Conservation (phyloP, 2,113 vertebrate genomes). For the Pelmatolapia mariae region DNA sequence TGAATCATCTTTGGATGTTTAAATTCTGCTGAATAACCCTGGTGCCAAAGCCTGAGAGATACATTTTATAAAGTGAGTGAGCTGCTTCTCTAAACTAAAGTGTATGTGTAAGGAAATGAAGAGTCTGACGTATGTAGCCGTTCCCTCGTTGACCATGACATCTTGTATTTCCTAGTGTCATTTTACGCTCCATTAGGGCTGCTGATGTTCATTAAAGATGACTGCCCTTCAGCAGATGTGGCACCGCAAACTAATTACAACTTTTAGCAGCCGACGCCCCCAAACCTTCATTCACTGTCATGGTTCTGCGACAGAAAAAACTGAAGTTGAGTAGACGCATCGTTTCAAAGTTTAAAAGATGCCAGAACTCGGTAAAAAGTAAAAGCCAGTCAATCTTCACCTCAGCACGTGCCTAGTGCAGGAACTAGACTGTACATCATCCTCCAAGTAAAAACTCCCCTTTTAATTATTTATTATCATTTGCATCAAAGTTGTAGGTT, state of each 20-base stretch:
- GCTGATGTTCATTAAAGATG: constrained; percentile 64
- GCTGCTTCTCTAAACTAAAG: background rate
- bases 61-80: background rate
- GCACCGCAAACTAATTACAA: constrained; percentile 61
- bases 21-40: background rate
- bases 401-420: background rate
- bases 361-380: background rate
- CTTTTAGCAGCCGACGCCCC: constrained; percentile 28
- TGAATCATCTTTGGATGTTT: background rate
- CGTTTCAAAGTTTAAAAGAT: background rate
- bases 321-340: background rate
- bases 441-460: background rate
- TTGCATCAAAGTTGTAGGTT: constrained; percentile 1
- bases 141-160: constrained; percentile 53
- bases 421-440: background rate
- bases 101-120: background rate
- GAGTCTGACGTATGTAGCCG: constrained; percentile 30
- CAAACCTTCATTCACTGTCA: constrained; percentile 24
- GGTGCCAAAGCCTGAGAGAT: background rate
- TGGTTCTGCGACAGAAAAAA: background rate
- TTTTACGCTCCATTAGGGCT: constrained; percentile 65
- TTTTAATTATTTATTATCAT: constrained; percentile 42
- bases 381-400: background rate
- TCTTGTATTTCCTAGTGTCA: constrained; percentile 61
- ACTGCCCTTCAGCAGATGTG: constrained; percentile 60